phyloP scores from a whole-genome alignment of 2,888 invertebrate species.

The Parelbella ahira region DNA sequence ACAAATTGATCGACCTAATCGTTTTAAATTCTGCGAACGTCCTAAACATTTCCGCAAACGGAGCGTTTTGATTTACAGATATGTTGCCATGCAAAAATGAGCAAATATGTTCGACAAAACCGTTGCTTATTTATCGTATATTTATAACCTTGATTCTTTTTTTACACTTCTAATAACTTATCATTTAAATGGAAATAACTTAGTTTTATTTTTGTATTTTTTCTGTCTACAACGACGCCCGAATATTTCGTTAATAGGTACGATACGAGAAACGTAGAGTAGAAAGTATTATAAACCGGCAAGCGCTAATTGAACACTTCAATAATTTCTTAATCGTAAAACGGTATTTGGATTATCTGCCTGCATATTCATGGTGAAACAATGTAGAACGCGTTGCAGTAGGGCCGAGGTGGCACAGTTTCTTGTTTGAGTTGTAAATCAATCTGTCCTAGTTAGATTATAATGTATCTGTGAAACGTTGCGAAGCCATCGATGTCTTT shows the following conservation, averaged over 20 bases:
- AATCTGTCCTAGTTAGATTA: conserved; percentile 73
- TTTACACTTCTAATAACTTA: too few relatives aligned
- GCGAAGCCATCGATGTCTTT: conserved; percentile 55
- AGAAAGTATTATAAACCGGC: too few relatives aligned
- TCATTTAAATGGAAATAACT: too few relatives aligned
- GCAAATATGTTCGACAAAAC: too few relatives aligned
- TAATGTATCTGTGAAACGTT: conserved; percentile 56
- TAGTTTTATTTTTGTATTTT: too few relatives aligned
- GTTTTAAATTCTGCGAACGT: conserved; percentile 37
- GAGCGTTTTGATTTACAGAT: too few relatives aligned
- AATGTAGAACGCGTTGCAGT: conserved; percentile 62
- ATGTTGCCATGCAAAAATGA: too few relatives aligned
- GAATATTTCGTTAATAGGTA: too few relatives aligned
- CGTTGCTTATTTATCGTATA: too few relatives aligned
- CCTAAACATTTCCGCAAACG: conserved; percentile 30
- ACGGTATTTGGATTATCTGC: conserved; percentile 39
- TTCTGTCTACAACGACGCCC: too few relatives aligned
- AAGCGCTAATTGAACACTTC: conserved; percentile 2
- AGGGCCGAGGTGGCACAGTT: conserved; percentile 75
- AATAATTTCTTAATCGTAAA: conserved; percentile 20
- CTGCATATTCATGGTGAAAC: conserved; percentile 69
- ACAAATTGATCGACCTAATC: conserved; percentile 49
- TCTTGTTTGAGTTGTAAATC: conserved; percentile 73
- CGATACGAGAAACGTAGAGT: too few relatives aligned
- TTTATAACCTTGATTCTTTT: too few relatives aligned